Base-by-base conservation (phyloP, 2,113 vertebrate species). In the Trachemys scripta region DNA sequence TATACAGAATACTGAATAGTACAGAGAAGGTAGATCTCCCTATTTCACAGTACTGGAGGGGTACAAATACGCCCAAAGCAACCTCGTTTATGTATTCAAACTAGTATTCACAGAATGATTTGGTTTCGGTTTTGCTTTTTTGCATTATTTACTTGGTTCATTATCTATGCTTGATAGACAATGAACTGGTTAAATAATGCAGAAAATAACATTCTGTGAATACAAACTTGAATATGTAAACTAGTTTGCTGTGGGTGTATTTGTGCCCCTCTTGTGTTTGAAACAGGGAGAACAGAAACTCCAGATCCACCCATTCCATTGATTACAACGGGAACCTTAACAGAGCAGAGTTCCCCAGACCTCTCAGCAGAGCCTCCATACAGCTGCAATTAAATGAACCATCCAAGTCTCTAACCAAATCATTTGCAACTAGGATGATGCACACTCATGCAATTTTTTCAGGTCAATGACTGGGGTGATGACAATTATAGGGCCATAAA, bases 371-470 rank as follows among this genome's bases (percentile, higher is more conserved):
- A 95, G 90, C 78, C 78, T 85, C 85, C 92, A 82, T 76, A 87
- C 93, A 96, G 92, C 93, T 95, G 94, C 90, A 53, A 81, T 82
- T 20, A n/a, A 96, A 78, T 76, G 90, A 96, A 85, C 54, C 94
- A 90, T 87, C 90, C 93, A 80, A 83, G 59, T 2, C 11, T 6
- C 42, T 4, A 53, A 4, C 82, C 87, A 94, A 96, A 96, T 84
- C 92, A 83, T 92, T 47, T 97, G 96, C 95, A 95, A 95, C 93
- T 97, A 93, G 93, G 87, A 95, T 81, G 94, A 85, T 72, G 54
- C 50, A 54, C 84, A 11, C 17, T 56, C 56, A 13, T 79, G 56
- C 79, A 79, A 82, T 86, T 69, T 59, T 93, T 79, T 85, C 31
- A 65, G 80, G 53, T 6, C 80, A 90, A 54, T 1, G 62, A 82